phyloP scores from a whole-genome alignment of 2,888 invertebrate species.

The Erynnis tages region DNA sequence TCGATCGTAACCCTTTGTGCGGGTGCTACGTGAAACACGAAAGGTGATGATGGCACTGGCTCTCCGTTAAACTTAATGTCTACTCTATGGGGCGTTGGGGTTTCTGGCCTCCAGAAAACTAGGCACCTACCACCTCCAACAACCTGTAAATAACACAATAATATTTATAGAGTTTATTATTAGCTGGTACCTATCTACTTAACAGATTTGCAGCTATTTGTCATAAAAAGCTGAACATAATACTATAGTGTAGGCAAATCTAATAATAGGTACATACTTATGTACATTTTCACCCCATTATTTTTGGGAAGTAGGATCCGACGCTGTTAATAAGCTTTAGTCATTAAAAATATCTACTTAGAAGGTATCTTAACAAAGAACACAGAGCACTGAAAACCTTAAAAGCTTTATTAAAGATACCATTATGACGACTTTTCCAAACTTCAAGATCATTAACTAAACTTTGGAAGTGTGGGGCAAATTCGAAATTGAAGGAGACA shows the following conservation, averaged over 20 bases:
- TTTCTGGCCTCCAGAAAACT: constrained; percentile 96
- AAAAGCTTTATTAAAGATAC: too few species aligned
- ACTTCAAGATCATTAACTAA: constrained; percentile 13
- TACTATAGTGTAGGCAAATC: too few species aligned
- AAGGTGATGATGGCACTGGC: constrained; percentile 94
- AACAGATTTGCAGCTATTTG: too few species aligned
- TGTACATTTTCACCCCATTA: too few species aligned
- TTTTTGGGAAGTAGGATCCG: too few species aligned
- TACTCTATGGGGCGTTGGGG: constrained; percentile 94
- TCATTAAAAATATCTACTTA: background rate
- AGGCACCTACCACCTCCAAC: constrained; percentile 97
- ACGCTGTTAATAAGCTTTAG: too few species aligned
- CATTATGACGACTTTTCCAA: background rate
- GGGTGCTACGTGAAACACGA: constrained; percentile 86
- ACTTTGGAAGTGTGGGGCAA: constrained; percentile 10
- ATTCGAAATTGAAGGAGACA: constrained; percentile 23
- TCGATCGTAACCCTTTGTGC: constrained; percentile 73
- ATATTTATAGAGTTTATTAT: background rate
- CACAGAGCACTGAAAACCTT: too few species aligned
- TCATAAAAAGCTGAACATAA: too few species aligned
- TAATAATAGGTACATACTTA: too few species aligned
- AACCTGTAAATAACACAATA: constrained; percentile 76
- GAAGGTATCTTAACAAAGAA: background rate
- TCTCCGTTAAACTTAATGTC: constrained; percentile 98
- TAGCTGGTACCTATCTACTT: background rate